phyloP scores from a whole-genome alignment of 1,140 invertebrate genomes.

The Andrena cerasifolii region DNA sequence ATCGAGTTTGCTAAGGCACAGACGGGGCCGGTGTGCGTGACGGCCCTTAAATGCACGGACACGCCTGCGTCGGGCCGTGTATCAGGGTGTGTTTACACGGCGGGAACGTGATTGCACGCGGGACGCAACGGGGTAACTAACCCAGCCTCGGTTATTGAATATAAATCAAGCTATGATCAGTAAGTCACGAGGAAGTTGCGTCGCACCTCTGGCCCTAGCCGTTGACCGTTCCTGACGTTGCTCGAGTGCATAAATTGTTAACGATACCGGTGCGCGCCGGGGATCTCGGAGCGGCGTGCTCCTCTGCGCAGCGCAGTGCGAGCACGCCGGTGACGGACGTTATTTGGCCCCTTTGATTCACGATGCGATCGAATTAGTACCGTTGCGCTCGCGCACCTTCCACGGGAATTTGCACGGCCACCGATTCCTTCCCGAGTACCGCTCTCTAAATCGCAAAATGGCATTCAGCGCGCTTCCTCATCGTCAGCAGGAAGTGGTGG shows the following conservation, averaged over 20 bases:
- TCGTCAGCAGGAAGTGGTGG: too few relatives aligned
- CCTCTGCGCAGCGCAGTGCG: not conserved
- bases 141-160: slow-evolving; percentile 71
- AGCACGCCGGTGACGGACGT: not conserved
- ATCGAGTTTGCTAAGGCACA: slow-evolving; percentile 58
- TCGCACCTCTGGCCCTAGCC: slow-evolving; percentile 33
- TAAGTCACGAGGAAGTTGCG: slow-evolving; percentile 63
- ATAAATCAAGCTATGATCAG: slow-evolving; percentile 68
- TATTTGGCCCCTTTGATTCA: not conserved
- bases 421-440: too few relatives aligned
- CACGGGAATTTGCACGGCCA: too few relatives aligned
- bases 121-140: slow-evolving; percentile 65
- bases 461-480: too few relatives aligned
- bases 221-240: slow-evolving; percentile 35
- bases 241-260: not conserved
- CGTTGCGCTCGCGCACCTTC: too few relatives aligned
- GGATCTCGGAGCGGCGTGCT: not conserved
- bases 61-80: slow-evolving; percentile 7
- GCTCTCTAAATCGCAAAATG: too few relatives aligned
- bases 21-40: not conserved
- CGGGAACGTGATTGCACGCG: slow-evolving; percentile 58
- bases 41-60: slow-evolving; percentile 10
- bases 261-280: not conserved
- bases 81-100: slow-evolving; percentile 55
- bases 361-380: too few relatives aligned